Conservation (phyloP, 2,888 invertebrate genomes). For the Drosophila colorata region DNA sequence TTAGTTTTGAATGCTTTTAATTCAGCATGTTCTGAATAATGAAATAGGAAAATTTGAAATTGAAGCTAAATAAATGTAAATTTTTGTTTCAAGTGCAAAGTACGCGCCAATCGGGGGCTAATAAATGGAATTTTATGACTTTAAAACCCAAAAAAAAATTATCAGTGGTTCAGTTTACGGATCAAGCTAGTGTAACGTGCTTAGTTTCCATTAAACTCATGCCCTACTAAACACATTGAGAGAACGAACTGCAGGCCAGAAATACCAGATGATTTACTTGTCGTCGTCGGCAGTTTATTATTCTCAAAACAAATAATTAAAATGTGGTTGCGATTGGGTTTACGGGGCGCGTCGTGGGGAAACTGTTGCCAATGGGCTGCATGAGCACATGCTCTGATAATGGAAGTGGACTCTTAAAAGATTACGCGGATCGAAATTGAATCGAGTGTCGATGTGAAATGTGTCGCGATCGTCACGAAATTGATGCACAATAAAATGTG, state of each 20-base stretch:
- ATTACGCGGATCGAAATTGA: constrained; percentile 26
- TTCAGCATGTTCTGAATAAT: too few species aligned
- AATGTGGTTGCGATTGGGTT: constrained; percentile 30
- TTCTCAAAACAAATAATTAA: constrained; percentile 27
- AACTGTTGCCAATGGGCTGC: constrained; percentile 13
- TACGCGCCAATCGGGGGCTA: too few species aligned
- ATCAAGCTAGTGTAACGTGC: too few species aligned
- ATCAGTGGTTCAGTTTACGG: too few species aligned
- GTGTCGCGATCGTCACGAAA: constrained; percentile 31
- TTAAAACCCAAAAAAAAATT: too few species aligned
- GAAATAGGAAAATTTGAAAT: too few species aligned
- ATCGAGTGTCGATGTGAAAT: constrained; percentile 25
- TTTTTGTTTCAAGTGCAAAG: too few species aligned
- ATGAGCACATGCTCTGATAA: constrained; percentile 40
- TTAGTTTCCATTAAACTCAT: too few species aligned
- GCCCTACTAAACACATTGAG: background rate
- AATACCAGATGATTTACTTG: background rate
- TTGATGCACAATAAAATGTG: constrained; percentile 19
- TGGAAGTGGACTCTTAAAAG: constrained; percentile 19
- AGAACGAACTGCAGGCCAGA: background rate
- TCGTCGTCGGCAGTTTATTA: constrained; percentile 13
- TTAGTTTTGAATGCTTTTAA: too few species aligned
- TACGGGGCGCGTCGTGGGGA: background rate
- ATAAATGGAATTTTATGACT: too few species aligned
- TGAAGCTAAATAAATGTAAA: too few species aligned